Evolutionary conservation across 64 coral and sea anemone genomes (phyloP), one percentile per base, ranked within the genome.

Genomic region (Dendrophyllia cribrosa): DNA sequence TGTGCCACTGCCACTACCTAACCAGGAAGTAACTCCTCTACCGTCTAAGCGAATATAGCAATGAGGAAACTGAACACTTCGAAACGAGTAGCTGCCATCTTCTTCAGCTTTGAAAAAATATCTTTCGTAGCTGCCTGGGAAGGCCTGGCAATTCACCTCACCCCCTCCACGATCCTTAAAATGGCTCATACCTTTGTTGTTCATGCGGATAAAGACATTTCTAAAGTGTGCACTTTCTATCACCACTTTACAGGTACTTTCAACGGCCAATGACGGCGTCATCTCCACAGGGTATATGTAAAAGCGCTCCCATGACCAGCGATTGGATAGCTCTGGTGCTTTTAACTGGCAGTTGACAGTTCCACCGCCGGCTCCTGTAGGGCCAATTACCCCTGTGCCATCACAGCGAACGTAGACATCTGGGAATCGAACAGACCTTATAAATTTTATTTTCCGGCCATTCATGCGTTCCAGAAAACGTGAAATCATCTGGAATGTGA

Each of bases 391-490:
- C 25, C 61, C 62, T 17, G 47, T 22, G 62, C 88, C 88, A 20
- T 90, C 88, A 81, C 88, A 90, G 3, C 88, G 76, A 90, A 90
- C 6, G 62, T 90, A 90, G 26, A 90, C 88, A 81, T 79, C 49
- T 48, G 59, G 74, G 49, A 90, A 90, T 53, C n/a, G 10, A 25
- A 81, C 46, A 66, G 88, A 90, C 76, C 75, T 68, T 5, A 90
- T 7, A 3, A 76, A 67, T 70, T 67, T 80, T 56, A 11, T 23
- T 48, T 90, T 70, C 34, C 71, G 76, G 75, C 64, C 19, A 17
- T 78, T 78, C 74, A 90, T 90, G 0, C 9, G 22, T 69, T 90
- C n/a, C 88, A 90, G 88, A 90, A 90, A 90, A 69, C 88, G 88
- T 64, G 19, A 51, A 50, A 90, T 90, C 88, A 90, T 90, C 62